Conservation (phyloP, 30 jellyfish, hydroid and myxozoan genomes). For the Turritopsis dohrnii region DNA sequence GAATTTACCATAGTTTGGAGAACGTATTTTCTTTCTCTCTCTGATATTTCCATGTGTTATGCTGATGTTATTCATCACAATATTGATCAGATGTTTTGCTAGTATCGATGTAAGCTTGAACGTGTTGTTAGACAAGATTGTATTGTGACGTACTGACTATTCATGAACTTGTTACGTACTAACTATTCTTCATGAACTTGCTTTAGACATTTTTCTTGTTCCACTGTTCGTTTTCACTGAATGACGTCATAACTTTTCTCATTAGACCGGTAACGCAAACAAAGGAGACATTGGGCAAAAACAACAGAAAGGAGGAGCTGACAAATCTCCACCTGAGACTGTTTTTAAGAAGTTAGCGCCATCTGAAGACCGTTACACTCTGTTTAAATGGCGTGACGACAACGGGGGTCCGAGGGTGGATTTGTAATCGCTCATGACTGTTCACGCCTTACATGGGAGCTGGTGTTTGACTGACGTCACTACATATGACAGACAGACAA, state of each 20-base stretch:
- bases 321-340: slow-evolving; percentile 86
- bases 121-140: too few relatives aligned
- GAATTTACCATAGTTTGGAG: too few relatives aligned
- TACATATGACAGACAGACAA: background rate
- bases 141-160: too few relatives aligned
- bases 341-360: slow-evolving; percentile 82
- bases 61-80: too few relatives aligned
- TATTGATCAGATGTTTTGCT: too few relatives aligned
- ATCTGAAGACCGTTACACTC: slow-evolving; percentile 86
- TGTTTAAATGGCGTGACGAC: slow-evolving; percentile 65
- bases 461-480: background rate
- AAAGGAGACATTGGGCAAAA: background rate
- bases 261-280: background rate
- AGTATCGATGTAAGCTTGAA: too few relatives aligned
- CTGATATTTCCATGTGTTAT: too few relatives aligned
- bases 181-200: too few relatives aligned
- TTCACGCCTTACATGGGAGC: background rate
- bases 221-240: too few relatives aligned
- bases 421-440: background rate
- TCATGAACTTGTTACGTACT: too few relatives aligned
- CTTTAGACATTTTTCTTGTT: too few relatives aligned
- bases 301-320: slow-evolving; percentile 33
- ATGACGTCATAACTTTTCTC: background rate
- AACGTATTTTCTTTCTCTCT: too few relatives aligned
- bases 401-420: slow-evolving; percentile 26